Conservation (phyloP, 2,113 vertebrate species). For the Oophaga pumilio region DNA sequence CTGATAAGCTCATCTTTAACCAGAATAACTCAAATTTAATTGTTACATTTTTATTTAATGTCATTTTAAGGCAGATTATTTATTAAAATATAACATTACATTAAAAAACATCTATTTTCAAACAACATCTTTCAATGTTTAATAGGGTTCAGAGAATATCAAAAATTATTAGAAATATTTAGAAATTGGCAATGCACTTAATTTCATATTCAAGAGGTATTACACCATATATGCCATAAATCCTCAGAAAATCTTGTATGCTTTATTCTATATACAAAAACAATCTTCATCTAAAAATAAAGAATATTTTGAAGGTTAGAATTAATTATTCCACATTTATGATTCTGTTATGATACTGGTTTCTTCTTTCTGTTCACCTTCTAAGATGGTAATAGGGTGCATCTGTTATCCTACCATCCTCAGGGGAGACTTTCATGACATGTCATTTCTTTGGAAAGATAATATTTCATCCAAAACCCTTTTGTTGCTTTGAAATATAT, state of each 20-base stretch:
- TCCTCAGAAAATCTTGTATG: not conserved
- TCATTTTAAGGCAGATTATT: no score
- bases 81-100: no score
- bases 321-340: not conserved
- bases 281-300: not conserved
- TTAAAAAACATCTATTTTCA: no score
- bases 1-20: no score
- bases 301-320: not conserved
- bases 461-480: conserved; percentile 3
- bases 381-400: conserved; percentile 1
- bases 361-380: not conserved
- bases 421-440: not conserved
- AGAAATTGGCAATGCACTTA: no score
- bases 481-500: not conserved
- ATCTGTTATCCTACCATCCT: conserved; percentile 20
- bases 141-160: no score
- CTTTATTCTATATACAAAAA: not conserved
- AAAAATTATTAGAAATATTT: no score
- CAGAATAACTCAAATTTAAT: no score
- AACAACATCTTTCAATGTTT: no score
- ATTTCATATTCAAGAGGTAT: no score
- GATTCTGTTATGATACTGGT: not conserved
- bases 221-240: not conserved
- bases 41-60: no score
- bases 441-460: conserved; percentile 8